Evolutionary conservation across 2,797 vertebrate genomes (phyloP).

Genomic region (Epinephelus awoara): DNA sequence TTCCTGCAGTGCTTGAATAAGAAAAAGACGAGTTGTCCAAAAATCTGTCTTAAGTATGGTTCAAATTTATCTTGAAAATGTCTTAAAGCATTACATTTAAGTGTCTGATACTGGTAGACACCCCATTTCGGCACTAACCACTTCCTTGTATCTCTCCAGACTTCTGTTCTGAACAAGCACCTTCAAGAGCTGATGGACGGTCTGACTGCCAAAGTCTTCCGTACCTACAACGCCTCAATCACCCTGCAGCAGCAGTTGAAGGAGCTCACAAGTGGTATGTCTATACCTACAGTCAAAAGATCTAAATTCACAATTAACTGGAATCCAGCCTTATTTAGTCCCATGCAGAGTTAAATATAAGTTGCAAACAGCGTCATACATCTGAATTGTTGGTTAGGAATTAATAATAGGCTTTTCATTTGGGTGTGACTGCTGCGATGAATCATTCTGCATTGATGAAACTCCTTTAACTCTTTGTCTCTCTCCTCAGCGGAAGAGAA

Average conservation of each 20-base stretch:
- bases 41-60: too few species aligned
- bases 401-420: constrained; percentile 6
- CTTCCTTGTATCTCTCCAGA: constrained; percentile 79
- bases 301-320: not conserved
- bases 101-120: too few species aligned
- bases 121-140: not conserved
- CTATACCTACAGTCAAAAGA: not conserved
- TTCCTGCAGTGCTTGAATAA: too few species aligned
- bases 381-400: not conserved
- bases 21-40: too few species aligned
- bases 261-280: constrained; percentile 88
- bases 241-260: constrained; percentile 97
- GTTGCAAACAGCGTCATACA: not conserved
- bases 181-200: constrained; percentile 99
- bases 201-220: constrained; percentile 97
- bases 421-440: not conserved
- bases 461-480: not conserved
- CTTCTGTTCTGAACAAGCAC: constrained; percentile 97
- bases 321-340: not conserved
- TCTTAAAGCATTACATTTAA: too few species aligned
- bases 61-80: too few species aligned
- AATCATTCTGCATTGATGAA: not conserved
- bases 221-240: constrained; percentile 98
- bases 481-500: constrained; percentile 91
- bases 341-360: not conserved